A percentile compares a stretch with the other conserved stretches of the same genome.
phyloP scores from a whole-genome alignment of 2,888 invertebrate genomes.

The Azorinus chamasolen region DNA sequence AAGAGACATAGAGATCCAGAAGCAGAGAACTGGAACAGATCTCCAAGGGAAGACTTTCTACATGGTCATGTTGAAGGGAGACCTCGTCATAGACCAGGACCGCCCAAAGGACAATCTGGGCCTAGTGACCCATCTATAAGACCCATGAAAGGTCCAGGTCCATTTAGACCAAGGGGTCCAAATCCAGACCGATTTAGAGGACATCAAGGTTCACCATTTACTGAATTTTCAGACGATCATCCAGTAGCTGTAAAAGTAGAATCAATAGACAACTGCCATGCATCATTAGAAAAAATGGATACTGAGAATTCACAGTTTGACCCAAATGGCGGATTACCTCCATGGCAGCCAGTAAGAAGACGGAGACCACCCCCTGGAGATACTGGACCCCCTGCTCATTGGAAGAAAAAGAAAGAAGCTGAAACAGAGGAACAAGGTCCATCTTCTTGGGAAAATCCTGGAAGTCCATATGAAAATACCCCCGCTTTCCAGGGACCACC shows the following conservation, averaged over 20 bases:
- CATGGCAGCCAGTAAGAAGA: slow-evolving; percentile 27
- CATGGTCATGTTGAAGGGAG: not conserved
- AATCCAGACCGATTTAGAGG: not conserved
- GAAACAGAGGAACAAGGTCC: too few species aligned
- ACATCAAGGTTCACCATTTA: not conserved
- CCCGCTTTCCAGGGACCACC: too few species aligned
- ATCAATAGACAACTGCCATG: not conserved
- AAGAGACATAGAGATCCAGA: too few species aligned
- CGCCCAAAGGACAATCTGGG: not conserved
- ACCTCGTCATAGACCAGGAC: slow-evolving; percentile 8
- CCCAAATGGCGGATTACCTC: slow-evolving; percentile 32
- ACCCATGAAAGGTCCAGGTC: slow-evolving; percentile 4
- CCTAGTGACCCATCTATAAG: not conserved
- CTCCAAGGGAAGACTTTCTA: not conserved
- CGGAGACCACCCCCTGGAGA: not conserved
- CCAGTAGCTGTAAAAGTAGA: not conserved
- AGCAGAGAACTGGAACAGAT: slow-evolving; percentile 17
- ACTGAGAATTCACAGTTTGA: slow-evolving; percentile 11
- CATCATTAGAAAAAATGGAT: not conserved
- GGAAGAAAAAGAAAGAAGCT: too few species aligned
- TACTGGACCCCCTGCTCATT: too few species aligned
- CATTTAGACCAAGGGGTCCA: slow-evolving; percentile 12
- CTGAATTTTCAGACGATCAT: not conserved
- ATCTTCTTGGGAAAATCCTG: too few species aligned
- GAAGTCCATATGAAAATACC: too few species aligned